phyloP scores from a whole-genome alignment of 2,888 invertebrate genomes.

The Spatulosminthurus flaviceps region DNA sequence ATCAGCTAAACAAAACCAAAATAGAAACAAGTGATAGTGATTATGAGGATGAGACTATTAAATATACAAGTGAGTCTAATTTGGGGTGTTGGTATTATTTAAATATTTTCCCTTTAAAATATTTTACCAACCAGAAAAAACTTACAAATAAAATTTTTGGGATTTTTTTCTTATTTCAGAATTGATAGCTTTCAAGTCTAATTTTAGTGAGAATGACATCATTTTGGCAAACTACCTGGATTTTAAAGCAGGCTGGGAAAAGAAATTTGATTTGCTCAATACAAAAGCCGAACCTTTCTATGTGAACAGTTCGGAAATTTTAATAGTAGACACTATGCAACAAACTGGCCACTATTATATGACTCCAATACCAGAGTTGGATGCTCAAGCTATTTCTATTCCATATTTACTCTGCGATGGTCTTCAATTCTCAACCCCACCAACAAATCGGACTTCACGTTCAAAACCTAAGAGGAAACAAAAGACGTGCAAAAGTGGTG shows the following conservation, averaged over 20 bases:
- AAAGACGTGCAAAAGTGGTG: slow-evolving; percentile 41
- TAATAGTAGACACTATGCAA: slow-evolving; percentile 37
- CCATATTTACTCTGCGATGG: slow-evolving; percentile 47
- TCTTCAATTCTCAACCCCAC: slow-evolving; percentile 19
- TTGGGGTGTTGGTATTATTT: too few relatives aligned
- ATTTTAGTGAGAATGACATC: background rate
- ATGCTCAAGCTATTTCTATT: slow-evolving; percentile 37
- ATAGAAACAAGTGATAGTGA: background rate
- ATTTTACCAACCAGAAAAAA: too few relatives aligned
- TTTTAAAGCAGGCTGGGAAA: slow-evolving; percentile 45
- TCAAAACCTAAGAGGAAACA: slow-evolving; percentile 19
- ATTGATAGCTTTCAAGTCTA: background rate
- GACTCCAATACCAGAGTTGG: slow-evolving; percentile 25
- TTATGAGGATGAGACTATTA: background rate
- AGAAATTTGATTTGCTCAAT: slow-evolving; percentile 9
- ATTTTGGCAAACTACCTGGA: slow-evolving; percentile 21
- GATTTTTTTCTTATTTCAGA: background rate
- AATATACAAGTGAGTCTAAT: background rate
- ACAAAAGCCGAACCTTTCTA: slow-evolving; percentile 41
- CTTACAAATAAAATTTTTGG: too few relatives aligned
- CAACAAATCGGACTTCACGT: background rate
- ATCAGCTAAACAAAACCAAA: background rate
- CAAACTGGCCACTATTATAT: slow-evolving; percentile 45
- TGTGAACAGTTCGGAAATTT: slow-evolving; percentile 19
- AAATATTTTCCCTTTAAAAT: too few relatives aligned